A percentile compares a stretch with the other conserved stretches of the same genome.
phyloP scores from a whole-genome alignment of 2,113 vertebrate species.

The Oryzias javanicus region DNA sequence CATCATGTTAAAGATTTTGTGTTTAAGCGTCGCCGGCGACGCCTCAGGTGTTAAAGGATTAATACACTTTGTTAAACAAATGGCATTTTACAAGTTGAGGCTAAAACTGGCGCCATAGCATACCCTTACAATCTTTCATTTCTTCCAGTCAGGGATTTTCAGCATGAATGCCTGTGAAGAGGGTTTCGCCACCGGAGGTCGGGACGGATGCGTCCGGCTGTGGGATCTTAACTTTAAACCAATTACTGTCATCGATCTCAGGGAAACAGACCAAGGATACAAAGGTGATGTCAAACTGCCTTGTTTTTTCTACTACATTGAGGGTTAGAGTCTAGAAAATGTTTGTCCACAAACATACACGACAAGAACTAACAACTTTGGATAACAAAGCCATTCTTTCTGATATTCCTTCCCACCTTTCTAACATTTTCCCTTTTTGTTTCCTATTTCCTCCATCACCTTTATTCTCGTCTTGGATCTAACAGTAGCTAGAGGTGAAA shows the following conservation, averaged over 20 bases:
- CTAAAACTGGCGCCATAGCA: conserved; percentile 35
- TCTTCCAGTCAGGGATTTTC: conserved; percentile 96
- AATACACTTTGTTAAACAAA: conserved; percentile 42
- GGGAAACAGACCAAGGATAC: conserved; percentile 99
- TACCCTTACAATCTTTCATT: conserved; percentile 60
- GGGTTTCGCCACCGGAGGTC: conserved; percentile 96
- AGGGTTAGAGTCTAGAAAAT: too few relatives aligned
- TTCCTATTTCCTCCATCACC: conserved; percentile 45
- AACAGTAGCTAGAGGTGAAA: conserved; percentile 80
- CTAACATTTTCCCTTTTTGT: conserved; percentile 51
- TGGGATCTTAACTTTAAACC: conserved; percentile 99
- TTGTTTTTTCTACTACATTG: background rate
- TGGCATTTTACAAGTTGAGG: conserved; percentile 16
- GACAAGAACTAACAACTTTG: background rate
- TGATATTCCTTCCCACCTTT: conserved; percentile 7
- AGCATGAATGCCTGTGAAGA: conserved; percentile 99
- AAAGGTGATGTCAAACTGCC: conserved; percentile 85
- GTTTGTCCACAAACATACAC: background rate
- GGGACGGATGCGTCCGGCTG: conserved; percentile 95
- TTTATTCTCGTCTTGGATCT: conserved; percentile 61
- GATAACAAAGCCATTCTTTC: conserved; percentile 3
- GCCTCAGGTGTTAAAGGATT: conserved; percentile 35
- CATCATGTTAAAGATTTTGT: too few relatives aligned
- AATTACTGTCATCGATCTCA: conserved; percentile 99
- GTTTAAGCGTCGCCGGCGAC: too few relatives aligned